These are phyloP conservation scores for Eristalis intricaria DNA, from an alignment of 2,888 invertebrate genomes.

Conservation along the genomic window DNA sequence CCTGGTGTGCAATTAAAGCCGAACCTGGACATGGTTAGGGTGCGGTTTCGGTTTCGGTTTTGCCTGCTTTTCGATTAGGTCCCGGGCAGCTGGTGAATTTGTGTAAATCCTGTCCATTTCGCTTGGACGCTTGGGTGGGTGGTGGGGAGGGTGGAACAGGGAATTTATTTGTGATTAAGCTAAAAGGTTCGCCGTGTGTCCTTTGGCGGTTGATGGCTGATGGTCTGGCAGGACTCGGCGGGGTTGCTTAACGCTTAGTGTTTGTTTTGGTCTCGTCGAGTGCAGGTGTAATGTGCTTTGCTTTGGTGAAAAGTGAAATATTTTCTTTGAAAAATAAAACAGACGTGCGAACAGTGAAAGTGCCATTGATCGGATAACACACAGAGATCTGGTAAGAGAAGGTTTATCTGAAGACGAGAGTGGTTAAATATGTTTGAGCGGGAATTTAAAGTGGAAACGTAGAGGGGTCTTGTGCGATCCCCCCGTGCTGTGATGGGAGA, in stretches of 20 bases:
- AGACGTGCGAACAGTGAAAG: too few relatives aligned
- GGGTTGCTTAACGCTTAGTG: constrained; percentile 54
- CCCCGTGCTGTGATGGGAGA: too few relatives aligned
- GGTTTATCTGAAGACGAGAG: too few relatives aligned
- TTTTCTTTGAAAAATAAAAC: too few relatives aligned
- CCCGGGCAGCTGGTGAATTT: constrained; percentile 46
- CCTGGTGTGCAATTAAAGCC: constrained; percentile 64
- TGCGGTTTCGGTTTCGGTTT: constrained; percentile 52
- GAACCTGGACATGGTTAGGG: constrained; percentile 65
- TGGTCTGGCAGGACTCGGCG: not conserved
- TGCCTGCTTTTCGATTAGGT: constrained; percentile 18
- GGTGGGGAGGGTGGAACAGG: constrained; percentile 33
- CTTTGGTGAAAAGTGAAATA: not conserved
- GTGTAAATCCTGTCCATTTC: constrained; percentile 6
- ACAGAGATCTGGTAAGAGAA: too few relatives aligned
- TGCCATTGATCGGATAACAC: too few relatives aligned
- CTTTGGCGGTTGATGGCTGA: constrained; percentile 9
- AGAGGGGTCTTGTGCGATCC: too few relatives aligned
- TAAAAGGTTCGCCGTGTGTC: constrained; percentile 63
- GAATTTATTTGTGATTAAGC: constrained; percentile 67
- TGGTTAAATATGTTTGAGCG: too few relatives aligned
- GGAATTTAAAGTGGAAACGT: too few relatives aligned
- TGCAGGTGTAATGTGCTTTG: constrained; percentile 15
- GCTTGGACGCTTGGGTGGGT: not conserved
- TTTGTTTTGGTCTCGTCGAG: constrained; percentile 62